phyloP scores from a whole-genome alignment of 2,113 vertebrate genomes.

The Corapipo altera region DNA sequence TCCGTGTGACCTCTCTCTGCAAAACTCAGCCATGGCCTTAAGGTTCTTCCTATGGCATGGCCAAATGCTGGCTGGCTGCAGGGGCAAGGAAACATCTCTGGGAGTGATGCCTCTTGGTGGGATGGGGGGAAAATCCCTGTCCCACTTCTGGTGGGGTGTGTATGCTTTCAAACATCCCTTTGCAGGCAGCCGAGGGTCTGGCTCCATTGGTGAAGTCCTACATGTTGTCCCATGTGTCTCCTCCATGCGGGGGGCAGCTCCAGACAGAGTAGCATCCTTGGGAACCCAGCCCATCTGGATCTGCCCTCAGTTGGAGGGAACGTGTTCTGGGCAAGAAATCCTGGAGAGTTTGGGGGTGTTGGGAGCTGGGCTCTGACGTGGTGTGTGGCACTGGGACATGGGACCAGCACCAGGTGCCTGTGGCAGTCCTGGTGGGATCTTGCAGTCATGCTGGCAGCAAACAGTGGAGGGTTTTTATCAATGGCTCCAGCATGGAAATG shows the following conservation, averaged over 20 bases:
- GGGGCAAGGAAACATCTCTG: background rate
- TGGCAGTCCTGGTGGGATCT: background rate
- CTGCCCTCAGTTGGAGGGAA: rapidly evolving
- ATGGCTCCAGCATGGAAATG: background rate
- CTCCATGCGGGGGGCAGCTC: background rate
- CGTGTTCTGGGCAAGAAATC: background rate
- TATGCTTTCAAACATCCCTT: background rate
- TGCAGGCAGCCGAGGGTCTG: background rate
- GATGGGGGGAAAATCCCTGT: background rate
- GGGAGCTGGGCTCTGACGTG: background rate
- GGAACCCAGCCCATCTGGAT: background rate
- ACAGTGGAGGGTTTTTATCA: background rate
- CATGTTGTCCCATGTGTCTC: background rate
- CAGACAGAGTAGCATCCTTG: background rate
- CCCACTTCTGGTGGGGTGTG: rapidly evolving
- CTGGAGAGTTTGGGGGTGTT: background rate
- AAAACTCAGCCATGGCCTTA: background rate
- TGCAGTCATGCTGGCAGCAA: background rate
- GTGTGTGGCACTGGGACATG: background rate
- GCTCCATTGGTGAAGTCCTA: background rate
- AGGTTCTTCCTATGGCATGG: background rate
- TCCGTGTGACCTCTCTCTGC: background rate
- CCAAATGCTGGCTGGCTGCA: background rate
- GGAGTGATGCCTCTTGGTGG: background rate
- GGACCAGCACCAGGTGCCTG: rapidly evolving